phyloP scores from a whole-genome alignment of 1,140 invertebrate species.

The Anthonomus grandis region DNA sequence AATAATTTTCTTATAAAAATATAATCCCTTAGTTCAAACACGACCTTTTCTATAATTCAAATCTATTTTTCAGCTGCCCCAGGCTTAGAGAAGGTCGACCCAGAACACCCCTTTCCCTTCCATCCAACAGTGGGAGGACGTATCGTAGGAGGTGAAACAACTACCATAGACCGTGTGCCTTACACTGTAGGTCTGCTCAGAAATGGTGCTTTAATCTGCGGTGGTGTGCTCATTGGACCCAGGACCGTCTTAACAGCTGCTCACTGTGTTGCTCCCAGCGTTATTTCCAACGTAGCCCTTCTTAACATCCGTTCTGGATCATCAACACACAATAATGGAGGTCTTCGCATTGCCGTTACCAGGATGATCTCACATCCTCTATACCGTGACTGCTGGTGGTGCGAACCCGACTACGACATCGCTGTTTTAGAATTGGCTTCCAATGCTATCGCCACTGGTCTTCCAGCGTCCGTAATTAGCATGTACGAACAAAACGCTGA shows the following conservation, averaged over 20 bases:
- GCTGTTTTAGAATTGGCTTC: slow-evolving; percentile 46
- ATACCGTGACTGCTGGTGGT: slow-evolving; percentile 53
- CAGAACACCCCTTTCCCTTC: not conserved
- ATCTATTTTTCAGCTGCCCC: slow-evolving; percentile 7
- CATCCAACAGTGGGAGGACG: slow-evolving; percentile 29
- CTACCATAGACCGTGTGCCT: slow-evolving; percentile 51
- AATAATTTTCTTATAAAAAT: too few relatives aligned
- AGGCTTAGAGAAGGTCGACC: not conserved
- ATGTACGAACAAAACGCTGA: not conserved
- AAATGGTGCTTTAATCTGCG: slow-evolving; percentile 56
- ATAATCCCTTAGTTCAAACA: too few relatives aligned
- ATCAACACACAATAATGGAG: slow-evolving; percentile 45
- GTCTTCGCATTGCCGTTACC: slow-evolving; percentile 42
- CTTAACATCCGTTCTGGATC: slow-evolving; percentile 49
- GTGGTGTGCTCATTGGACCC: slow-evolving; percentile 58
- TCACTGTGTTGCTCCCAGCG: slow-evolving; percentile 55
- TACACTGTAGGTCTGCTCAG: slow-evolving; percentile 58
- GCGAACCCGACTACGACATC: slow-evolving; percentile 56
- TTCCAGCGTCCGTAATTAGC: not conserved
- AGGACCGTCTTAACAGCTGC: slow-evolving; percentile 64
- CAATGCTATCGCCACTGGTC: not conserved
- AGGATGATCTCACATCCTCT: slow-evolving; percentile 39
- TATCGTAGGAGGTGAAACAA: slow-evolving; percentile 50
- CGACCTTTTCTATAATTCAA: too few relatives aligned
- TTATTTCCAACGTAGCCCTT: slow-evolving; percentile 10